Evolutionary conservation across 1,140 invertebrate species (phyloP).

Genomic region (Aphelenchoides fujianensis): DNA sequence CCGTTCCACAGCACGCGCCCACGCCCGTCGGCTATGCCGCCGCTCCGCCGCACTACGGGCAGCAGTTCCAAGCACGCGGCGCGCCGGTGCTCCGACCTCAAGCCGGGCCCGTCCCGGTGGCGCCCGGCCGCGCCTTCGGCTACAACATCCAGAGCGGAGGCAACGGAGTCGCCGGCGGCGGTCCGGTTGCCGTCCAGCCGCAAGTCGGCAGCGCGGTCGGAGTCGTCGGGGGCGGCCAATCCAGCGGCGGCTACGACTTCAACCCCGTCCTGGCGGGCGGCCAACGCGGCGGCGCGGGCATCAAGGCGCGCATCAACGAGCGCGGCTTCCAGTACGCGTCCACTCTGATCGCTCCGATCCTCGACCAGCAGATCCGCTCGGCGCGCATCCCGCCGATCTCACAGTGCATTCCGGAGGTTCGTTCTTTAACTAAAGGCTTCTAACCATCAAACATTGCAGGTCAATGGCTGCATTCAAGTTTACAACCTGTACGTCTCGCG

Average conservation of each 20-base stretch:
- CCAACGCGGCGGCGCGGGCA: slow-evolving; percentile 50
- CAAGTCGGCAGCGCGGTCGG: not conserved
- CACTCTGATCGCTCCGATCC: slow-evolving; percentile 44
- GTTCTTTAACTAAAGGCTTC: too few species aligned
- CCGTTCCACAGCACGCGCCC: too few species aligned
- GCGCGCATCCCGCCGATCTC: slow-evolving; percentile 58
- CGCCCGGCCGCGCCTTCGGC: slow-evolving; percentile 8
- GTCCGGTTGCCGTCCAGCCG: slow-evolving; percentile 6
- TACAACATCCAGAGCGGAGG: slow-evolving; percentile 1
- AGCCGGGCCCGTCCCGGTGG: not conserved
- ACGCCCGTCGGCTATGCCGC: too few species aligned
- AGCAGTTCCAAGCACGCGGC: not conserved
- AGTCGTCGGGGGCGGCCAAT: too few species aligned
- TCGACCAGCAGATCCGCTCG: slow-evolving; percentile 49
- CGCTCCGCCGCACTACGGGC: not conserved
- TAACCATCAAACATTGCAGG: too few species aligned
- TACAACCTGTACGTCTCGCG: slow-evolving; percentile 61
- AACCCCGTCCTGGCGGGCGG: slow-evolving; percentile 52
- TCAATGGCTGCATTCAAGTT: slow-evolving; percentile 56
- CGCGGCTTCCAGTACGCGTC: slow-evolving; percentile 56
- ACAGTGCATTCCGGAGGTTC: slow-evolving; percentile 54
- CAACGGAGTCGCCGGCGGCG: too few species aligned
- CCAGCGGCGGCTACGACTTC: slow-evolving; percentile 47
- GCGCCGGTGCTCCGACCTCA: not conserved
- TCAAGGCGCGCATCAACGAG: slow-evolving; percentile 55